A percentile compares a stretch with the other conserved stretches of the same genome.
Evolutionary conservation across 2,888 invertebrate genomes (phyloP).

Genomic region (Drosophila recens): DNA sequence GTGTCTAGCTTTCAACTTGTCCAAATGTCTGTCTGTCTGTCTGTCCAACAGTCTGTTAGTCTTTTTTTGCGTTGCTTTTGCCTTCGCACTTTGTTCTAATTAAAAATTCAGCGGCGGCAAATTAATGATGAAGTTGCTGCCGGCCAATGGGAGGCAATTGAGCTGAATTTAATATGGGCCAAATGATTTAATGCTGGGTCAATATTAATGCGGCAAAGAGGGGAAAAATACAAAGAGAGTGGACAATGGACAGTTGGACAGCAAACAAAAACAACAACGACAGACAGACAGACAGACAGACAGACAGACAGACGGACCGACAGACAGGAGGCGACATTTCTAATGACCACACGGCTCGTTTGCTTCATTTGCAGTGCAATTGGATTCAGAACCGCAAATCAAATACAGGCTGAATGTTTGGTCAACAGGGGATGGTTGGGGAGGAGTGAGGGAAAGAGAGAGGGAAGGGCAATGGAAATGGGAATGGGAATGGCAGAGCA

Average conservation of each 20-base stretch:
- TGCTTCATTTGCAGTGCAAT: slow-evolving; percentile 76
- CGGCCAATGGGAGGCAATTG: slow-evolving; percentile 50
- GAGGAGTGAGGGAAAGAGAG: too few relatives aligned
- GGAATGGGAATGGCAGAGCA: not conserved
- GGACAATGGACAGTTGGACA: slow-evolving; percentile 28
- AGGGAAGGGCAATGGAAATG: not conserved
- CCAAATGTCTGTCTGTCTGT: not conserved
- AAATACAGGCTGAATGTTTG: slow-evolving; percentile 57
- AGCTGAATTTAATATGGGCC: slow-evolving; percentile 50
- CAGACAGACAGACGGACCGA: not conserved
- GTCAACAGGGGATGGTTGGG: not conserved
- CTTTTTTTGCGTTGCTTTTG: slow-evolving; percentile 3
- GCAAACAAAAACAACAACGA: slow-evolving; percentile 46
- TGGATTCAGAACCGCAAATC: slow-evolving; percentile 77
- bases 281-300: slow-evolving; percentile 25
- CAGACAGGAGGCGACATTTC: slow-evolving; percentile 45
- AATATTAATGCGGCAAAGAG: slow-evolving; percentile 24
- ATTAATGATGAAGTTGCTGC: slow-evolving; percentile 56
- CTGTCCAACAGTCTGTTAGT: slow-evolving; percentile 8
- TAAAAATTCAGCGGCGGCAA: slow-evolving; percentile 64
- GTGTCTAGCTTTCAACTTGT: slow-evolving; percentile 1
- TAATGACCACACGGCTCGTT: slow-evolving; percentile 77
- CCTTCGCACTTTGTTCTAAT: slow-evolving; percentile 50
- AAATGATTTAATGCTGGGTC: slow-evolving; percentile 48
- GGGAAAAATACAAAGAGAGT: not conserved